A percentile compares a stretch with the other conserved stretches of the same genome.
phyloP scores from a whole-genome alignment of 2,797 vertebrate genomes.

The Pseudochirops corinnae region DNA sequence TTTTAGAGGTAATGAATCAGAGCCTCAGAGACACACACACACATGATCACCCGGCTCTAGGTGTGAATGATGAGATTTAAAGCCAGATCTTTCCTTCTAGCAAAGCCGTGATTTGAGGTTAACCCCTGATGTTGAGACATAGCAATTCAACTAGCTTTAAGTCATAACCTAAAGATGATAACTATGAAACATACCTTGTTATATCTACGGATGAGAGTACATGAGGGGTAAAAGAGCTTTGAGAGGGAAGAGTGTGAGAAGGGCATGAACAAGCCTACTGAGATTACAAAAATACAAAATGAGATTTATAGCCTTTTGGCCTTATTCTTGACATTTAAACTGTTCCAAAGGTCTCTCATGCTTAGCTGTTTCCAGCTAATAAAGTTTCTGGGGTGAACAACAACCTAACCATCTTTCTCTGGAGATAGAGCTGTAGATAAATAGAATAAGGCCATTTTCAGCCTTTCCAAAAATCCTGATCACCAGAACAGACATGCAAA shows the following conservation, averaged over 20 bases:
- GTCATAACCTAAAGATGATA: neutral
- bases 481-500: neutral
- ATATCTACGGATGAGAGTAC: neutral
- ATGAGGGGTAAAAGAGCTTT: no score
- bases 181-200: neutral
- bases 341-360: conserved; percentile 34
- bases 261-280: neutral
- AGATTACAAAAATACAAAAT: conserved; percentile 26
- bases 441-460: neutral
- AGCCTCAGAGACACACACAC: neutral
- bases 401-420: neutral
- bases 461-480: neutral
- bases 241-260: neutral
- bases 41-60: neutral
- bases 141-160: neutral
- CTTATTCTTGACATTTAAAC: conserved; percentile 55
- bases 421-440: neutral
- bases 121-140: neutral
- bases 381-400: conserved; percentile 24
- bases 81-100: neutral
- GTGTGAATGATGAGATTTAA: neutral
- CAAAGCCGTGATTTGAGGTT: neutral
- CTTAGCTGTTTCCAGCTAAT: conserved; percentile 26
- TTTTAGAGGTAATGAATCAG: neutral
- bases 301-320: conserved; percentile 7